Base-by-base conservation (phyloP, 2,797 vertebrate genomes). In the Sarcophilus harrisii region DNA sequence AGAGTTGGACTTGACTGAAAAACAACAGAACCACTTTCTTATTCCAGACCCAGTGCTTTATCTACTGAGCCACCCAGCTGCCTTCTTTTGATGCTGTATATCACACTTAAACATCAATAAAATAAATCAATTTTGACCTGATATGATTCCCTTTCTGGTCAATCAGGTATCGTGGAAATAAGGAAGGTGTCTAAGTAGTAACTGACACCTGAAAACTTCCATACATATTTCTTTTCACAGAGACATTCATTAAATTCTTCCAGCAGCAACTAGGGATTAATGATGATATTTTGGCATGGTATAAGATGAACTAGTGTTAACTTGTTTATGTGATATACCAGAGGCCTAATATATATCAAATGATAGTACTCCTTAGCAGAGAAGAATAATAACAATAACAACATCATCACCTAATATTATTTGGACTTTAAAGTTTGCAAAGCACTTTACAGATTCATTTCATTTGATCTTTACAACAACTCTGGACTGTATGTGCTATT, bases 291-390 rank as follows among this genome's bases (percentile, higher is more conserved):
- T 96, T 97, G 91, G 92, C 92, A 97, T 21, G 29, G 92, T 95
- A 98, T 92, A 97, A 57, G 32, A 90, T 96, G 97, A 98, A 96
- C 92, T 96, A 93, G 81, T 1, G 8, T 97, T 97, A 97, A 94
- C 49, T 96, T 98, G 95, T 95, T 98, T 93, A 95, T 66, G 96
- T 97, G 89, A 92, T 96, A 92, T 94, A 96, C 95, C 95, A 0
- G 0, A 94, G 97, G 93, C 95, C 95, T 96, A 92, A 97, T 18
- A 95, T 91, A 97, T 92, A 97, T 94, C 95, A 96, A 57, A 97
- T 97, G 97, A 96, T 97, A 97, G 95, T 58, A 30, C 92, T 95
- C 73, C 58, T 92, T 95, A 94, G 55, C 94, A 13, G 18, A 57
- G 11, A 81, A 57, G 11, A 81, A 21, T 29, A 29, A 10, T 21